These are phyloP conservation scores for Drosophila sechellia DNA, from an alignment of 1,140 invertebrate species.

Conservation along the genomic window DNA sequence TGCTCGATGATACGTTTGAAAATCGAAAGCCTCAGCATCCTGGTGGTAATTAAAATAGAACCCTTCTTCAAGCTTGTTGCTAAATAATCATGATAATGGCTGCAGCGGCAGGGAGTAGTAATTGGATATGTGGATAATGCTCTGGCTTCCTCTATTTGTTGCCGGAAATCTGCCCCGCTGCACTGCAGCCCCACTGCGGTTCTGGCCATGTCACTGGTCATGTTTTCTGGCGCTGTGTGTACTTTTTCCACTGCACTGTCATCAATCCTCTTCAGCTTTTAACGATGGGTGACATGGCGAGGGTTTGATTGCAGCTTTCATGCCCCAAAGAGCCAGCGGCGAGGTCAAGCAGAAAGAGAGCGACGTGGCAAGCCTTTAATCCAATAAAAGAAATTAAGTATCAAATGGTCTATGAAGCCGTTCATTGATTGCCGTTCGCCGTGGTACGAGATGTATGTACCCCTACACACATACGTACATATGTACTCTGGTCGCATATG, in stretches of 20 bases:
- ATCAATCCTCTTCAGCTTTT: constrained; percentile 67
- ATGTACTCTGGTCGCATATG: constrained; percentile 28
- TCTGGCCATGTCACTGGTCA: constrained; percentile 12
- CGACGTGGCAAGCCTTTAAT: constrained; percentile 53
- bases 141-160: constrained; percentile 9
- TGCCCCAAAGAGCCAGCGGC: constrained; percentile 19
- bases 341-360: constrained; percentile 43
- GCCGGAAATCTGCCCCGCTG: constrained; percentile 7
- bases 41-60: constrained; percentile 16
- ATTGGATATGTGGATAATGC: constrained; percentile 10
- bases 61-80: constrained; percentile 18
- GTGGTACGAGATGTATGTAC: not conserved
- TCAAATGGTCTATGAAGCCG: constrained; percentile 70
- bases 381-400: constrained; percentile 81
- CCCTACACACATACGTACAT: not conserved
- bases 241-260: constrained; percentile 27
- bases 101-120: not conserved
- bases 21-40: not conserved
- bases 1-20: not conserved
- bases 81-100: constrained; percentile 32
- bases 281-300: constrained; percentile 25
- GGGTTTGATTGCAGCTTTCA: constrained; percentile 62
- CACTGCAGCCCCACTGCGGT: constrained; percentile 8
- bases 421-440: constrained; percentile 43
- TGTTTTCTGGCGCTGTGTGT: not conserved